These are phyloP conservation scores for Lithophane leautieri DNA, from an alignment of 2,888 invertebrate genomes.

Conservation along the genomic window DNA sequence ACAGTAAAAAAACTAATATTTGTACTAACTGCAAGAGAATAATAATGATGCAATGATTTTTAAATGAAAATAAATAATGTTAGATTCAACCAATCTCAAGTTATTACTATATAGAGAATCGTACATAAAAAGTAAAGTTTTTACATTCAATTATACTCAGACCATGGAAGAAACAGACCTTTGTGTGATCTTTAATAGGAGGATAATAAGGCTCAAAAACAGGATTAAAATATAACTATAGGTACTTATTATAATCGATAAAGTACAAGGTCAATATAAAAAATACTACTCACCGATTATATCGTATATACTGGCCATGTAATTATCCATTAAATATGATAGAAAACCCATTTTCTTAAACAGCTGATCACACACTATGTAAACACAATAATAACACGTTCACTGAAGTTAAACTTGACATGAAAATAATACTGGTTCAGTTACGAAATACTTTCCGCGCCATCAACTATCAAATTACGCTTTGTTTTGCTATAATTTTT, in stretches of 20 bases:
- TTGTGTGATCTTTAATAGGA: background rate
- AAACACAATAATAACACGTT: conserved; percentile 57
- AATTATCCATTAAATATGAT: conserved; percentile 82
- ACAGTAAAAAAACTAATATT: background rate
- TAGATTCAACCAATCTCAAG: background rate
- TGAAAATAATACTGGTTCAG: conserved; percentile 62
- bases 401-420: conserved; percentile 57
- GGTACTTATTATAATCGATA: conserved; percentile 20
- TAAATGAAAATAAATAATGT: background rate
- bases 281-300: conserved; percentile 83
- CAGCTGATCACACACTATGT: conserved; percentile 60
- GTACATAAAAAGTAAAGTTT: background rate
- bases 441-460: conserved; percentile 61
- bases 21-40: background rate
- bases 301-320: conserved; percentile 84
- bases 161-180: conserved; percentile 1
- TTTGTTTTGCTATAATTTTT: conserved; percentile 70
- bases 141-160: background rate
- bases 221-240: conserved; percentile 22
- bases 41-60: conserved; percentile 1
- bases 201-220: conserved; percentile 11
- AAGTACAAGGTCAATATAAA: conserved; percentile 54
- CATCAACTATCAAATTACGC: conserved; percentile 69
- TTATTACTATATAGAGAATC: background rate
- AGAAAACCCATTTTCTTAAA: conserved; percentile 80